Percentiles rank a stretch among this genome's conserved stretches.
Evolutionary conservation across 1,140 invertebrate genomes (phyloP).

Genomic region (Harpegnathos saltator): DNA sequence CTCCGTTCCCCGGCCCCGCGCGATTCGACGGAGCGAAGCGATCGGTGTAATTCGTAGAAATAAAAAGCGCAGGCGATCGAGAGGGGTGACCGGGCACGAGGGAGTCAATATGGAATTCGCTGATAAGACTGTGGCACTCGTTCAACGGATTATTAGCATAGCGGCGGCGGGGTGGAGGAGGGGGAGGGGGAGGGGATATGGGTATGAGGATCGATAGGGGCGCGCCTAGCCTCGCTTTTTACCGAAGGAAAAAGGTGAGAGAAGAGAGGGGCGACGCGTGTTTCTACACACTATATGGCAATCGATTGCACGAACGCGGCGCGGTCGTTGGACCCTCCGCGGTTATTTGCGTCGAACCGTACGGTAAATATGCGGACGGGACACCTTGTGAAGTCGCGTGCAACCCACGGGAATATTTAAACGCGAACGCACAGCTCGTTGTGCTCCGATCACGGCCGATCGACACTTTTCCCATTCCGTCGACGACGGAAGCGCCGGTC

Average conservation of each 20-base stretch:
- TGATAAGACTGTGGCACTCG: conserved; percentile 74
- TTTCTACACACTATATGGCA: background rate
- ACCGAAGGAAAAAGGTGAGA: background rate
- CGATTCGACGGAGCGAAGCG: conserved; percentile 7
- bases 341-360: conserved; percentile 29
- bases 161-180: background rate
- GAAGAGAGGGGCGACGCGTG: background rate
- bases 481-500: background rate
- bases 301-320: conserved; percentile 38
- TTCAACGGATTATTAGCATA: conserved; percentile 72
- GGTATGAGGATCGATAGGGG: conserved; percentile 66
- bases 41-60: conserved; percentile 30
- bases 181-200: too few species aligned
- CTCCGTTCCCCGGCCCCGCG: background rate
- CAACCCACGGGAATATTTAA: conserved; percentile 26
- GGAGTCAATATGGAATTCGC: conserved; percentile 69
- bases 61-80: conserved; percentile 23
- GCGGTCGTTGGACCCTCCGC: conserved; percentile 20
- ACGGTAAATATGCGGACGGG: conserved; percentile 31
- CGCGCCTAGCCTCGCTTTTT: conserved; percentile 10
- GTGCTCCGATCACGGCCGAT: background rate
- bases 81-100: conserved; percentile 3
- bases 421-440: background rate
- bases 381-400: conserved; percentile 11
- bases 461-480: background rate